These are phyloP conservation scores for Leptinotarsa lineolata DNA, from an alignment of 1,140 invertebrate species.

Conservation along the genomic window DNA sequence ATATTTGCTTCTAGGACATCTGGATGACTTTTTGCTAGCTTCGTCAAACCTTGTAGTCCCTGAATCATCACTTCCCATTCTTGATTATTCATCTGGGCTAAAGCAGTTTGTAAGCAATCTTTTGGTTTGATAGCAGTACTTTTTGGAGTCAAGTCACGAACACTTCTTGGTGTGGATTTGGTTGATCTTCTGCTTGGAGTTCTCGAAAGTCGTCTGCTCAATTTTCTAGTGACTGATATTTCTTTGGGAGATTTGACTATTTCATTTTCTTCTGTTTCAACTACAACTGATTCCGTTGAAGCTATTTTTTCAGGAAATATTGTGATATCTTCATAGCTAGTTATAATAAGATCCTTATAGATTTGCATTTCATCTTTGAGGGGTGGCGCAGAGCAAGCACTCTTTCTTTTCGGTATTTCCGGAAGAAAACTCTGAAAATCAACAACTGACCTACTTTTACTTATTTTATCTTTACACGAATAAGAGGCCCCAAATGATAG, in stretches of 20 bases:
- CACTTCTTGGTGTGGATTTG: constrained; percentile 35
- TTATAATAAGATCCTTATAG: constrained; percentile 22
- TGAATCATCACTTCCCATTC: constrained; percentile 80
- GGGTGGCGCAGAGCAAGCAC: constrained; percentile 46
- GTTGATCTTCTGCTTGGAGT: constrained; percentile 29
- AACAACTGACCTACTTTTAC: constrained; percentile 40
- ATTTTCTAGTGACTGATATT: constrained; percentile 25
- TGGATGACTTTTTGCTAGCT: constrained; percentile 72
- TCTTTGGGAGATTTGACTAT: constrained; percentile 12
- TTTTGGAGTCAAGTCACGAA: constrained; percentile 13
- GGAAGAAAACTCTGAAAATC: constrained; percentile 40
- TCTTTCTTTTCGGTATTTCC: constrained; percentile 44
- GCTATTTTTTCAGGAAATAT: neutral
- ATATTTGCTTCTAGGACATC: constrained; percentile 65
- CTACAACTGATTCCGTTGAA: neutral
- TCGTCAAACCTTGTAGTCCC: constrained; percentile 72
- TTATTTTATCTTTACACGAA: constrained; percentile 11
- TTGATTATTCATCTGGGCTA: constrained; percentile 69
- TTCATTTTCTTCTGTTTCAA: neutral
- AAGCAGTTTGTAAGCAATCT: constrained; percentile 65
- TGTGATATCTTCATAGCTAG: neutral
- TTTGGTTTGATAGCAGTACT: constrained; percentile 63
- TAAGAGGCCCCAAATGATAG: constrained; percentile 1
- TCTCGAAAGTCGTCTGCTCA: constrained; percentile 34
- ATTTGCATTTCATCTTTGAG: constrained; percentile 40